These are phyloP conservation scores for Peromyscus polionotus DNA, from an alignment of 2,113 vertebrate genomes.

Conservation along the genomic window DNA sequence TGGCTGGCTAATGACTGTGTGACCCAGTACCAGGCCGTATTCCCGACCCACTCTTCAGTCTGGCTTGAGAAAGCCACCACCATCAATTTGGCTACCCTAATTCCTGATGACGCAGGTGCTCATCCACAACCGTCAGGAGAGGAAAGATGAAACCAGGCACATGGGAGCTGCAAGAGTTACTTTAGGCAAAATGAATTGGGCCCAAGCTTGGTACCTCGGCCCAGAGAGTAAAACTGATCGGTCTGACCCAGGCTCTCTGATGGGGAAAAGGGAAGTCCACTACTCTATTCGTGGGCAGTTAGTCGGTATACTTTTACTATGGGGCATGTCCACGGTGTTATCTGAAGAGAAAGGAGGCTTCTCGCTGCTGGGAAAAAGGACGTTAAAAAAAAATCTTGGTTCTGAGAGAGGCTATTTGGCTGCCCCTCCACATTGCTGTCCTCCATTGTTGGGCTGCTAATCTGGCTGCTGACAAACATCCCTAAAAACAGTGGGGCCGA, in stretches of 20 bases:
- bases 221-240: not conserved
- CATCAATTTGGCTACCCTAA: not conserved
- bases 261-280: not conserved
- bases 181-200: not conserved
- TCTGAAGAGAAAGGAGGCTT: not conserved
- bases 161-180: not conserved
- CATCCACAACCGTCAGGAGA: not conserved
- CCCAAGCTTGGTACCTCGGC: not conserved
- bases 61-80: not conserved
- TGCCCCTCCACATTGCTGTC: not conserved
- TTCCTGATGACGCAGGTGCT: not conserved
- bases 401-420: not conserved
- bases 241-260: not conserved
- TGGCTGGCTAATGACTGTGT: too few relatives aligned
- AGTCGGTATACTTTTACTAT: not conserved
- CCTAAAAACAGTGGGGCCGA: not conserved
- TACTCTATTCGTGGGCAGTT: too few relatives aligned
- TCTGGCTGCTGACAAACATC: not conserved
- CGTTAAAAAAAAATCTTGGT: not conserved
- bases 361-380: not conserved
- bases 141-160: not conserved
- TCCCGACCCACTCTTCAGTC: too few relatives aligned
- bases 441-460: not conserved
- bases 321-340: not conserved
- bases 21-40: too few relatives aligned